phyloP scores from a whole-genome alignment of 2,113 vertebrate genomes.

The Oplegnathus fasciatus region DNA sequence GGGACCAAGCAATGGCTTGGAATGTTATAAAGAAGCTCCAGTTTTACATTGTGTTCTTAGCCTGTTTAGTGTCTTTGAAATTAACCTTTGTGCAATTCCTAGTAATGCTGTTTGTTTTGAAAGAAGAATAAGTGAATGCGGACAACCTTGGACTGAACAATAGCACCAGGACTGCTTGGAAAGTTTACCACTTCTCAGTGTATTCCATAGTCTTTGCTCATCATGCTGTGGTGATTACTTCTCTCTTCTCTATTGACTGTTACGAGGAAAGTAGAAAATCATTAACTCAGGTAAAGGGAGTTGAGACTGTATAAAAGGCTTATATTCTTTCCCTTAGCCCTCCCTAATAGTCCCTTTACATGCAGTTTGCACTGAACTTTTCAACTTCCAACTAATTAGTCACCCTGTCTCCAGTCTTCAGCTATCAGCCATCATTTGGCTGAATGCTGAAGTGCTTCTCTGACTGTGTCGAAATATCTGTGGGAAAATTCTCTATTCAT shows the following conservation, averaged over 20 bases:
- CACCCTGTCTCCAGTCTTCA: constrained; percentile 36
- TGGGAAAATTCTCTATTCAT: constrained; percentile 28
- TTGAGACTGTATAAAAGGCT: constrained; percentile 46
- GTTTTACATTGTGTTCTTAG: neutral
- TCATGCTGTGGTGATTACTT: constrained; percentile 16
- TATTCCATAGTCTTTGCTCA: constrained; percentile 5
- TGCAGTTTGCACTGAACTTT: constrained; percentile 53
- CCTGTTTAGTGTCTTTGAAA: neutral
- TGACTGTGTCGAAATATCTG: constrained; percentile 9
- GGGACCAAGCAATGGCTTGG: neutral
- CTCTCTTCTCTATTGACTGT: constrained; percentile 12
- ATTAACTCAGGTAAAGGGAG: constrained; percentile 57
- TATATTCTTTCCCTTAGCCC: constrained; percentile 26
- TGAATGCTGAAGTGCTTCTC: constrained; percentile 9
- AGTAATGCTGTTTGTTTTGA: neutral
- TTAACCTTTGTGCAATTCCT: neutral
- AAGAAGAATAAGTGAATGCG: neutral
- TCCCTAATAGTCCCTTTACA: constrained; percentile 34
- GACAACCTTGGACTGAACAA: constrained; percentile 17
- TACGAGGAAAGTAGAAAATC: constrained; percentile 42
- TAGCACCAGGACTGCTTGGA: neutral
- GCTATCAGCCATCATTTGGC: constrained; percentile 33
- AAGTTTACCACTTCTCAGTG: neutral
- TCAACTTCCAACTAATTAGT: constrained; percentile 67
- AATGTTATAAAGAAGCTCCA: neutral